phyloP scores from a whole-genome alignment of 2,797 vertebrate species.

The Acestrorhynchus altus region DNA sequence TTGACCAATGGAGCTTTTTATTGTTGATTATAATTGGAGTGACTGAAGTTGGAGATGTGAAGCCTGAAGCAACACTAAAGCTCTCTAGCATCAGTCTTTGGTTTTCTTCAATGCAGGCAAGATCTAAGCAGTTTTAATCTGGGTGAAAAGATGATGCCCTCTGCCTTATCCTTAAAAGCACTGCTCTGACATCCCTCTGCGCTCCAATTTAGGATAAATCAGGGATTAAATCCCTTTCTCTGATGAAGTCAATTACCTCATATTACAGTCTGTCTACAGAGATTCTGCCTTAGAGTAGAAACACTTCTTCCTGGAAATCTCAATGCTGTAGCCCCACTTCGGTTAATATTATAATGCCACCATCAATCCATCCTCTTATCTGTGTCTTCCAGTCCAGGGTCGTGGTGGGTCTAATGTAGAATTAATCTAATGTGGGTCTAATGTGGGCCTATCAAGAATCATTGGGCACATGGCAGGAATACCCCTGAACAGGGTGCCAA shows the following conservation, averaged over 20 bases:
- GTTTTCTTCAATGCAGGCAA: background rate
- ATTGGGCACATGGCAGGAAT: no score
- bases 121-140: conserved; percentile 34
- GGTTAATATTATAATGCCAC: no score
- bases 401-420: no score
- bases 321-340: no score
- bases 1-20: background rate
- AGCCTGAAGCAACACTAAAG: conserved; percentile 42
- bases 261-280: conserved; percentile 72
- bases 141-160: conserved; percentile 61
- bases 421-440: no score
- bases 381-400: no score
- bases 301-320: no score
- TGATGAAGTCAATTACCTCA: conserved; percentile 78
- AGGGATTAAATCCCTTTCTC: conserved; percentile 80
- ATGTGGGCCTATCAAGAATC: no score
- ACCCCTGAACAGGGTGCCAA: no score
- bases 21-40: background rate
- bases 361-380: no score
- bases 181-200: conserved; percentile 51
- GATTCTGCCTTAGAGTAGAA: background rate
- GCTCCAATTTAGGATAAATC: conserved; percentile 71
- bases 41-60: conserved; percentile 58
- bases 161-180: conserved; percentile 77
- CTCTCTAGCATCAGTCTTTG: conserved; percentile 11